Evolutionary conservation across 2,113 vertebrate species (phyloP).

Genomic region (Hassar affinis): DNA sequence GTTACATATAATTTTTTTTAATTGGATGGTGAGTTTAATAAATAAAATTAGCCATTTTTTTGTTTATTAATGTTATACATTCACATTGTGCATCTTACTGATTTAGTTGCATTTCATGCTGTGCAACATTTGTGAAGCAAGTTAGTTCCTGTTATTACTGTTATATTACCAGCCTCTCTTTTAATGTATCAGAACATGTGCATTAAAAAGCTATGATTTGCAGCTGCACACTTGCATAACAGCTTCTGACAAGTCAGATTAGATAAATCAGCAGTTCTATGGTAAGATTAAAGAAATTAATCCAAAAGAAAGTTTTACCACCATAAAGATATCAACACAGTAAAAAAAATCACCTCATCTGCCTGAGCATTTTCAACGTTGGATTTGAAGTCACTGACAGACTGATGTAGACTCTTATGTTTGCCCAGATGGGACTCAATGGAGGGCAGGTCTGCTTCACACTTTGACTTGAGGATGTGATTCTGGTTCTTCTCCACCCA

Average conservation of each 20-base stretch:
- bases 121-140: neutral
- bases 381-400: conserved; percentile 85
- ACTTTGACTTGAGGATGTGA: conserved; percentile 74
- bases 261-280: neutral
- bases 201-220: neutral
- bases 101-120: neutral
- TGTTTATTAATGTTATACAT: too few relatives aligned
- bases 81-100: neutral
- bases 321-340: neutral
- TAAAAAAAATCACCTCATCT: conserved; percentile 72
- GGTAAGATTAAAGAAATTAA: too few relatives aligned
- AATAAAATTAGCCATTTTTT: too few relatives aligned
- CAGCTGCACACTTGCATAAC: neutral
- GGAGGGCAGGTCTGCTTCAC: conserved; percentile 85
- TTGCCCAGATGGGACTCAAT: conserved; percentile 86
- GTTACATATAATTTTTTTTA: too few relatives aligned
- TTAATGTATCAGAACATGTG: neutral
- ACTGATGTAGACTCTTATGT: conserved; percentile 87
- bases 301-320: neutral
- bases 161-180: neutral
- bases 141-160: neutral
- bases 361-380: conserved; percentile 86
- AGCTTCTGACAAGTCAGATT: neutral
- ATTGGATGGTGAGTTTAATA: too few relatives aligned
- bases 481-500: conserved; percentile 95